phyloP scores from a whole-genome alignment of 2,888 invertebrate genomes.

The Macropis europaea region DNA sequence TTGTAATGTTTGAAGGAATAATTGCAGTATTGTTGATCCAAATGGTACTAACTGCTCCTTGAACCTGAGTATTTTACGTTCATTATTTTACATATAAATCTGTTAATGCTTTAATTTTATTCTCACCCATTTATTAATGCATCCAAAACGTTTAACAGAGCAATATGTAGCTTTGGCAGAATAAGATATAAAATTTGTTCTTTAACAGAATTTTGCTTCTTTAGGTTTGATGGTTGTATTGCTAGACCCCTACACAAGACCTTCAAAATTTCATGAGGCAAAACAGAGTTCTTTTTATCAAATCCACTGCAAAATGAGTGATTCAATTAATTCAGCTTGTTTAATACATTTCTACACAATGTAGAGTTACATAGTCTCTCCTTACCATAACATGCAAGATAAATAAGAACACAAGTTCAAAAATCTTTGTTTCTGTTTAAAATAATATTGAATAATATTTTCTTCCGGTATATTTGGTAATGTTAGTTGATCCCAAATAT shows the following conservation, averaged over 20 bases:
- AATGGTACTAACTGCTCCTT: slow-evolving; percentile 69
- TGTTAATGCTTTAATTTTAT: not conserved
- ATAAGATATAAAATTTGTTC: slow-evolving; percentile 68
- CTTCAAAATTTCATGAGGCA: slow-evolving; percentile 68
- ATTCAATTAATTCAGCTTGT: not conserved
- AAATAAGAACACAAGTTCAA: slow-evolving; percentile 72
- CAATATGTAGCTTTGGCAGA: slow-evolving; percentile 69
- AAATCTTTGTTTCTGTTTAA: slow-evolving; percentile 68
- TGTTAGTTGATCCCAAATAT: slow-evolving; percentile 63
- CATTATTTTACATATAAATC: not conserved
- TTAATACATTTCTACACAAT: not conserved
- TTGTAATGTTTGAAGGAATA: slow-evolving; percentile 70
- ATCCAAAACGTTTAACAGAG: slow-evolving; percentile 68
- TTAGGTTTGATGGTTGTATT: slow-evolving; percentile 68
- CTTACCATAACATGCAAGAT: slow-evolving; percentile 68
- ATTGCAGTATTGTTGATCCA: slow-evolving; percentile 68
- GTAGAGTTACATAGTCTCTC: not conserved
- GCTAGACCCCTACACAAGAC: slow-evolving; percentile 71
- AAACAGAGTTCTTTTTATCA: slow-evolving; percentile 66
- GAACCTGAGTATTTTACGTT: slow-evolving; percentile 63
- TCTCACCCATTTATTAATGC: slow-evolving; percentile 71
- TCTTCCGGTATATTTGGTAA: slow-evolving; percentile 66
- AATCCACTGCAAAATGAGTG: slow-evolving; percentile 59
- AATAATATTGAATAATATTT: slow-evolving; percentile 70
- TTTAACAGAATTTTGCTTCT: slow-evolving; percentile 60